Evolutionary conservation across 1,140 invertebrate species (phyloP).

Genomic region (Procambarus clarkii): DNA sequence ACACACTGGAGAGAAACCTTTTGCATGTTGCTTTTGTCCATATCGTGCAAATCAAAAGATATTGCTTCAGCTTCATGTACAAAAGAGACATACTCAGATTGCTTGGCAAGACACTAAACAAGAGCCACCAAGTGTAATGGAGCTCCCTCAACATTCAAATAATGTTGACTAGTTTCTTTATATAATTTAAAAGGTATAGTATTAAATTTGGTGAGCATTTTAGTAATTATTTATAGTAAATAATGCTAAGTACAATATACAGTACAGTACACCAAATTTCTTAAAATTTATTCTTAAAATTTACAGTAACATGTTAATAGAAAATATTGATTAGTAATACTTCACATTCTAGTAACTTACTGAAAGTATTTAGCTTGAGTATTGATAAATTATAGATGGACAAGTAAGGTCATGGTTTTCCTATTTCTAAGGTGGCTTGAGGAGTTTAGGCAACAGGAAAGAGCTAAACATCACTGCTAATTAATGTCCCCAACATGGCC

Average conservation of each 20-base stretch:
- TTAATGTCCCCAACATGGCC: not conserved
- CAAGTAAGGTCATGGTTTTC: slow-evolving; percentile 57
- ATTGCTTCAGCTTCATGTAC: slow-evolving; percentile 47
- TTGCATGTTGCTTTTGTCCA: slow-evolving; percentile 47
- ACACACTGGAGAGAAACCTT: slow-evolving; percentile 61
- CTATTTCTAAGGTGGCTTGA: slow-evolving; percentile 44
- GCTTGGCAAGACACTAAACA: slow-evolving; percentile 33
- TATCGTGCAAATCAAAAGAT: slow-evolving; percentile 65
- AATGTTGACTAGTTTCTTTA: not conserved
- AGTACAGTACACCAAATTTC: no score
- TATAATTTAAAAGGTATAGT: not conserved
- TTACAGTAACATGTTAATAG: no score
- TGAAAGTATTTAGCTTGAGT: not conserved
- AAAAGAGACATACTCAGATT: slow-evolving; percentile 42
- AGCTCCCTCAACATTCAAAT: slow-evolving; percentile 11
- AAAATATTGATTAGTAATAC: not conserved
- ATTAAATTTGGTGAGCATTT: not conserved
- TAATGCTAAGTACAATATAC: no score
- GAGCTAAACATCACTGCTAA: not conserved
- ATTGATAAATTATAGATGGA: not conserved
- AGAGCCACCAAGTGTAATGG: slow-evolving; percentile 16
- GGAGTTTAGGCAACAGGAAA: slow-evolving; percentile 13
- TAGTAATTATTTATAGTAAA: not conserved
- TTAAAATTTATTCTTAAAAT: no score
- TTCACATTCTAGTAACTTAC: not conserved